A percentile compares a stretch with the other conserved stretches of the same genome.
These are phyloP conservation scores for Takifugu bimaculatus DNA, from an alignment of 2,113 vertebrate species.

Conservation along the genomic window DNA sequence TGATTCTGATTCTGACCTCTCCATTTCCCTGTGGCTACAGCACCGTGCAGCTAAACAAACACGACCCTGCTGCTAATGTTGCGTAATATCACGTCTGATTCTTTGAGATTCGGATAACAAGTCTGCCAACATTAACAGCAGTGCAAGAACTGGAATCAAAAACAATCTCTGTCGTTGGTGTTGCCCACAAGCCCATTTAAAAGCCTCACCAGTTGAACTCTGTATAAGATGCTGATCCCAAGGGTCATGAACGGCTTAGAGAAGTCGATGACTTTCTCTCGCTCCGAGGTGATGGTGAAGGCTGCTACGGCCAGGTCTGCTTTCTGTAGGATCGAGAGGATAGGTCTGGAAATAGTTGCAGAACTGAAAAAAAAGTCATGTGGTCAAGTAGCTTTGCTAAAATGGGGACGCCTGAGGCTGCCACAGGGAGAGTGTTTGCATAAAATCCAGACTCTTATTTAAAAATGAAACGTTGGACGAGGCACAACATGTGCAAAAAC, in stretches of 20 bases:
- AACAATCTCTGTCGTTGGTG: conserved; percentile 20
- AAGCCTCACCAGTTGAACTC: conserved; percentile 84
- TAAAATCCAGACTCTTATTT: conserved; percentile 17
- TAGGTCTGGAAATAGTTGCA: conserved; percentile 24
- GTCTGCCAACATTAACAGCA: conserved; percentile 18
- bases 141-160: conserved; percentile 32
- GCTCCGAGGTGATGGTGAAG: conserved; percentile 93
- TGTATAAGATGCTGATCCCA: conserved; percentile 92
- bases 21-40: conserved; percentile 34
- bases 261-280: conserved; percentile 96
- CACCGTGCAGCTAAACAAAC: conserved; percentile 11
- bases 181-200: conserved; percentile 36
- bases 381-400: conserved; percentile 32
- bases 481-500: conserved; percentile 10
- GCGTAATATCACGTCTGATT: conserved; percentile 7
- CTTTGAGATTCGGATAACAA: conserved; percentile 13
- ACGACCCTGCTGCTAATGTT: conserved; percentile 20
- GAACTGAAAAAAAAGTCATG: conserved; percentile 26
- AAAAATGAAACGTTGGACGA: conserved; percentile 30
- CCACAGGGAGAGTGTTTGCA: conserved; percentile 14
- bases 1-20: too few species aligned
- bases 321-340: conserved; percentile 76
- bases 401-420: conserved; percentile 18
- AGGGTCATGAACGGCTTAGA: conserved; percentile 93
- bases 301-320: conserved; percentile 90